A percentile compares a stretch with the other conserved stretches of the same genome.
These are phyloP conservation scores for Halichoeres trimaculatus DNA, from an alignment of 2,113 vertebrate species.

Conservation along the genomic window DNA sequence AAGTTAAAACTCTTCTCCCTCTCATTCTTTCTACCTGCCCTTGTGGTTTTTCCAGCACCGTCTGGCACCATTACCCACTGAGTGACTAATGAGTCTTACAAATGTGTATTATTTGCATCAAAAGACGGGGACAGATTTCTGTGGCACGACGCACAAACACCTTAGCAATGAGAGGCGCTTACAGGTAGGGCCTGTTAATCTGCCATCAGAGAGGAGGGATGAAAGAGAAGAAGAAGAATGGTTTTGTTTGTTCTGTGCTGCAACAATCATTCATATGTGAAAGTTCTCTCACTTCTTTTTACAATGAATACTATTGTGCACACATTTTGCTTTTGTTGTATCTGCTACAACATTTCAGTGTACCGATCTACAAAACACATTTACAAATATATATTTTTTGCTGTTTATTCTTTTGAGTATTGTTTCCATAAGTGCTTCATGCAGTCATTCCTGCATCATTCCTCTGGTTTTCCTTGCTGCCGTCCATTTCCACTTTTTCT, in stretches of 20 bases:
- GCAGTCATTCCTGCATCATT: too few relatives aligned
- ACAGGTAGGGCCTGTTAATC: conserved; percentile 57
- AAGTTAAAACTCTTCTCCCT: conserved; percentile 37
- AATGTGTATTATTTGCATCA: conserved; percentile 75
- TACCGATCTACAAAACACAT: not conserved
- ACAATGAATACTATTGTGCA: not conserved
- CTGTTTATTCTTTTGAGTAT: conserved; percentile 1
- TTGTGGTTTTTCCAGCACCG: conserved; percentile 52
- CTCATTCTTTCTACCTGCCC: conserved; percentile 51
- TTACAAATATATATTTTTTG: conserved; percentile 1
- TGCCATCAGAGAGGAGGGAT: conserved; percentile 19
- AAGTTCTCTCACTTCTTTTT: conserved; percentile 6
- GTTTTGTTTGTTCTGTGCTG: conserved; percentile 1
- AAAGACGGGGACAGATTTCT: conserved; percentile 64
- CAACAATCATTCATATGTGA: not conserved
- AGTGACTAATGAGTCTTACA: conserved; percentile 75
- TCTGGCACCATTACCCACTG: conserved; percentile 70
- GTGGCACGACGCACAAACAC: not conserved
- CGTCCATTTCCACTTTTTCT: not conserved
- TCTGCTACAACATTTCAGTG: not conserved
- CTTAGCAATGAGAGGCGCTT: conserved; percentile 40
- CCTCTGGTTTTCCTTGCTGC: not conserved
- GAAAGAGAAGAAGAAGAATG: not conserved
- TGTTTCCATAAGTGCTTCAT: not conserved
- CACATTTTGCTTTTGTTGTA: not conserved